Conservation (phyloP, 2,888 invertebrate genomes). For the Drosophila borborema region DNA sequence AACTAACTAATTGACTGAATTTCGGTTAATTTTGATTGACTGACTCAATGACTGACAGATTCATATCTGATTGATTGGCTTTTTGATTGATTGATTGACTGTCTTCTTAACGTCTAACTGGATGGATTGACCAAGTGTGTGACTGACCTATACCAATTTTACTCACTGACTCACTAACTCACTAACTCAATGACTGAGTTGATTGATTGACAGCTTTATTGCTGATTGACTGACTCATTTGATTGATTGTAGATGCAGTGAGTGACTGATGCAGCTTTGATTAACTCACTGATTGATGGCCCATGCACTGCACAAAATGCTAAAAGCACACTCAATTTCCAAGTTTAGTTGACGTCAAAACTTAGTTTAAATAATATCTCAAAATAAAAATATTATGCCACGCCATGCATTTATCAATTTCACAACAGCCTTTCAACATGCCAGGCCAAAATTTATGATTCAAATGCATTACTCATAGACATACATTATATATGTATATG, state of each 20-base stretch:
- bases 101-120: no score
- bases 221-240: neutral
- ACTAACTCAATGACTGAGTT: no score
- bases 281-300: constrained; percentile 1
- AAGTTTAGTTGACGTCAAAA: neutral
- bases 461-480: constrained; percentile 12
- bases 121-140: no score
- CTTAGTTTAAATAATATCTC: neutral
- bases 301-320: no score
- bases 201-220: no score
- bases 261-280: neutral
- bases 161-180: no score
- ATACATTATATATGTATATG: neutral
- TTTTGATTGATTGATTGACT: neutral
- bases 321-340: neutral
- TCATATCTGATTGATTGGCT: no score
- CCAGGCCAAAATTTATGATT: constrained; percentile 20
- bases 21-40: no score
- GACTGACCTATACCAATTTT: no score
- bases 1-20: no score
- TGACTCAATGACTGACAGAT: neutral
- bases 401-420: constrained; percentile 31
- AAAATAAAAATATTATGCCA: neutral
- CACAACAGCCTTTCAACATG: constrained; percentile 25
- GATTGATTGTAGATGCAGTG: neutral